Base-by-base conservation (phyloP, 2,888 invertebrate species). In the Cerastoderma edule region DNA sequence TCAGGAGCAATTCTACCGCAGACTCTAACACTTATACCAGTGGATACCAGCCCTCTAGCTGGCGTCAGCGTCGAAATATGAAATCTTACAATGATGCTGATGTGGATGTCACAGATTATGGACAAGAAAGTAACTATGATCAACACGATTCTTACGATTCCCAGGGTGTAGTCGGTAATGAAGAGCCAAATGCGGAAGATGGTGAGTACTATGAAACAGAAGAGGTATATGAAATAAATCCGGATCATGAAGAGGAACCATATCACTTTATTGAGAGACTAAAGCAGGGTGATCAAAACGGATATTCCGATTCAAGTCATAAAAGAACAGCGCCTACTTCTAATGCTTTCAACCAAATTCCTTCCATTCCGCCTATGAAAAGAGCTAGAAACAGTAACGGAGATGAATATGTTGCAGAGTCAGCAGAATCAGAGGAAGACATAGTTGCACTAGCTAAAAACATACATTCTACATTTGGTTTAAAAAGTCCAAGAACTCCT, bases 401-500 rank as follows among this genome's bases (percentile, higher is more conserved):
- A 53, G 54, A 56, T 35, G 60, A 60, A 39, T 72, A 78, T 5
- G 33, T 78, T 16, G 60, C 69, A 28, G 72, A 77, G 22, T 48
- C 57, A 16, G 57, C 70, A 22, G 72, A 82, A 39, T 67, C 82
- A 63, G 53, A 48, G 2, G 72, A 77, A 35, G 75, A 77, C 35
- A 75, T 79, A 54, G 19, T 79, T 27, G 63, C 78, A 57, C 75
- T 82, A 28, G 82, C 82, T 39, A 71, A 82, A 50, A 76, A 79
- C 65, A 82, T 82, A 28, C 63, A 54, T 63, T 63, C 78, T n/a
- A 72, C 77, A 50, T 82, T 79, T 63, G 81, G 81, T 48, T 57
- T 63, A 24, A 78, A 72, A 22, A 81, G 78, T 67, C 78, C 78
- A 22, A 67, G 27, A 27, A 28, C 30, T 28, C 30, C 72, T 16